Base-by-base conservation (phyloP, 2,888 invertebrate genomes). In the Idaea biselata region DNA sequence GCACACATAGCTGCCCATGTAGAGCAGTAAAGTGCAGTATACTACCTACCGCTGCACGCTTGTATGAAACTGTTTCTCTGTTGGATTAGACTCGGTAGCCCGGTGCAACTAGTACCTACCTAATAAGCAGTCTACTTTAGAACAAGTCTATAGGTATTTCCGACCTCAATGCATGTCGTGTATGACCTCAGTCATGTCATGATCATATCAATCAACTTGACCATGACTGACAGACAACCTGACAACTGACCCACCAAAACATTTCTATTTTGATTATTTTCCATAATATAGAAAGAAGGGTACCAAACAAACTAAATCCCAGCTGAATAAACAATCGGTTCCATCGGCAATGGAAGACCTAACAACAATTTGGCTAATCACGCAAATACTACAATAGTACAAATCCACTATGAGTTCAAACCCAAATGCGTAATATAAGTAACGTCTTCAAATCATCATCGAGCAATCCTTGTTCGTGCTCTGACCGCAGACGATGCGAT, bases 391-490 rank as follows among this genome's bases (percentile, higher is more conserved):
- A 44, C 25, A 58, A 54, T 64, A 66, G 7, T 1, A 25, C 25
- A 25, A 25, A 5, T 14, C 53, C n/a, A 7, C 16, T 4, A 59
- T 16, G 54, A 63, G 18, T 58, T 59, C 61, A 59, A 70, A 60
- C 60, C 68, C 75, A 73, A 73, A 81, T 81, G 79, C 68, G 25
- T 25, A 25, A 25, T 3, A 25, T 76, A 60, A 60, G 67, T 70
- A 79, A 69, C 70, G 72, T 74, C n/a, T 25, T 68, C 60, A 62
- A 66, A 18, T 72, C 67, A 14, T 63, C 64, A 14, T 63, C 65
- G 65, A 67, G 71, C 53, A 75, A 72, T 62, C 63, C 69, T 60
- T 79, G 79, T 61, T 63, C 72, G 17, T 80, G 79, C 62, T 68
- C 70, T 16, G 57, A 69, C 17, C 70, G 67, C 44, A 77, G 72